phyloP scores from a whole-genome alignment of 2,888 invertebrate genomes.

The Spodoptera exigua region DNA sequence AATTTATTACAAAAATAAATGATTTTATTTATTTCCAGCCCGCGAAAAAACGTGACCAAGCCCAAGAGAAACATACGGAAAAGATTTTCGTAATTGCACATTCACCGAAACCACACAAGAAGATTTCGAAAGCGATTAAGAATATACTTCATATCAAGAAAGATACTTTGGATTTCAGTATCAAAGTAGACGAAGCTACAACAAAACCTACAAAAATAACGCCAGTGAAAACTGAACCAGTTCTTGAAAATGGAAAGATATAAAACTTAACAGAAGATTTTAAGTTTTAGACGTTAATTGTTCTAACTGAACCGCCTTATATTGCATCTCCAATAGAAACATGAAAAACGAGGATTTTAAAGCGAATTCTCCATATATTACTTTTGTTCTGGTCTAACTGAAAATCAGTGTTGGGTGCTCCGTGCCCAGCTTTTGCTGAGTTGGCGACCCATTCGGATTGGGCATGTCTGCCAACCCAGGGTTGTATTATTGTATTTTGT shows the following conservation, averaged over 20 bases:
- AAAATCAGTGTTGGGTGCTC: too few relatives aligned
- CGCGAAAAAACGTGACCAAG: conserved; percentile 62
- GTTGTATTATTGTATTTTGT: too few relatives aligned
- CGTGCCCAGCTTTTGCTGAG: too few relatives aligned
- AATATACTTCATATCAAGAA: conserved; percentile 81
- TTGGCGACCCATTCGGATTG: too few relatives aligned
- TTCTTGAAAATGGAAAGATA: conserved; percentile 28
- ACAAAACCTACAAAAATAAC: conserved; percentile 83
- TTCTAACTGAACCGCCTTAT: too few relatives aligned
- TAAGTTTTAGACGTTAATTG: too few relatives aligned
- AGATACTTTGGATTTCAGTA: conserved; percentile 77
- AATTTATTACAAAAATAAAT: background rate
- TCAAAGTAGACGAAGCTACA: conserved; percentile 78
- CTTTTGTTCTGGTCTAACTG: too few relatives aligned
- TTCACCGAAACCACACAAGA: conserved; percentile 76
- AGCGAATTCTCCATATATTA: too few relatives aligned
- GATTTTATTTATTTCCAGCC: conserved; percentile 65
- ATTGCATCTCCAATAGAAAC: too few relatives aligned
- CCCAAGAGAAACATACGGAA: conserved; percentile 76
- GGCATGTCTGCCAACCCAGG: too few relatives aligned
- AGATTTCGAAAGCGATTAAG: conserved; percentile 73
- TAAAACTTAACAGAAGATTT: too few relatives aligned
- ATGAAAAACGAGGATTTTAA: too few relatives aligned
- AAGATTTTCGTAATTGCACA: conserved; percentile 80
- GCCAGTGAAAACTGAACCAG: conserved; percentile 74